Evolutionary conservation across 2,113 vertebrate species (phyloP), one percentile per base, ranked within the genome.

Genomic region (Trichomycterus rosablanca): DNA sequence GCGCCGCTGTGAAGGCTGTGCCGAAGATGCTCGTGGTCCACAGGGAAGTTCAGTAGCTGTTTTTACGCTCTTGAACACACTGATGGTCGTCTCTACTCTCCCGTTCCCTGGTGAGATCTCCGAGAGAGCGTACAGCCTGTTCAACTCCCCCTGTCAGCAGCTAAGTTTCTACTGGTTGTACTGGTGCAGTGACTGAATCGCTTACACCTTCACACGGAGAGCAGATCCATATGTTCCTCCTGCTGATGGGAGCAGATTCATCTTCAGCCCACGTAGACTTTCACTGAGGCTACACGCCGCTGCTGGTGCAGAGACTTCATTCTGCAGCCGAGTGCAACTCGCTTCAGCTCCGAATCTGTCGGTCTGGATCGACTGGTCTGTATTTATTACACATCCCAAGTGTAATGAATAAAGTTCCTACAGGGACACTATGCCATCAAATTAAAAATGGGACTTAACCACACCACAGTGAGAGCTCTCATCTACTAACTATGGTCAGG

Each of bases 21-120:
- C n/a, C n/a, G n/a, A 26, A 23, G 14, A 23, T 24, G 34, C 11
- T 26, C 37, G 5, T 34, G 28, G 18, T 40, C 24, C 30, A 12
- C 12, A 19, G 35, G 20, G 66, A 34, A 15, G 66, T 10, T 46
- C 32, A 16, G 39, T 46, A 19, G 46, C 42, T 18, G 46, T 16
- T 34, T 10, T 59, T 32, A 24, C 39, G 60, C 46, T 58, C 46
- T 10, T 40, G 35, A 63, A 40, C 67, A 58, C 39, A 63, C 52
- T 49, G 53, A 51, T 39, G 52, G 54, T 44, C 20, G 8, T 69
- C 45, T 24, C 43, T 57, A 48, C 22, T 52, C 53, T 52, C 39
- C 14, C 22, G 12, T 51, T 59, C 45, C 45, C 37, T 15, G 26
- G 49, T 44, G 59, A 48, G 52, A 50, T 48, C 37, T 42, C 14